These are phyloP conservation scores for Hypolimnas misippus DNA, from an alignment of 2,888 invertebrate species.

Conservation along the genomic window DNA sequence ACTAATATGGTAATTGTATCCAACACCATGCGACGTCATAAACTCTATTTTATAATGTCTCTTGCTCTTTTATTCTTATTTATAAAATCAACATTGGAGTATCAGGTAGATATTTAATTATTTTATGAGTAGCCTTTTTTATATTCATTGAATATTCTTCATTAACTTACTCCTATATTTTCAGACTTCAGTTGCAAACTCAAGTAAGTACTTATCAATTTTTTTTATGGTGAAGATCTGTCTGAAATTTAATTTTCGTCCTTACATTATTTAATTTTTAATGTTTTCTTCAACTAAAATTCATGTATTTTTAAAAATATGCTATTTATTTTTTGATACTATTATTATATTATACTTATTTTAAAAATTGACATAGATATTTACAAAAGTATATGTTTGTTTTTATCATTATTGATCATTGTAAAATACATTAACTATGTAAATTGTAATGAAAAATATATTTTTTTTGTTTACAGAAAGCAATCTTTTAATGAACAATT, in stretches of 20 bases:
- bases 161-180: slow-evolving; percentile 39
- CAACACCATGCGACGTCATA: slow-evolving; percentile 62
- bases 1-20: slow-evolving; percentile 58
- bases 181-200: slow-evolving; percentile 50
- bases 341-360: too few species aligned
- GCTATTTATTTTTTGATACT: too few species aligned
- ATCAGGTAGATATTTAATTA: slow-evolving; percentile 57
- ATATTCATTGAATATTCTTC: neutral
- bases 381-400: too few species aligned
- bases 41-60: slow-evolving; percentile 51
- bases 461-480: slow-evolving; percentile 16
- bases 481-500: neutral
- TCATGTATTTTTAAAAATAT: too few species aligned
- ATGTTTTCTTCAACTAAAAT: too few species aligned
- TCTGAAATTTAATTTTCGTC: too few species aligned
- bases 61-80: slow-evolving; percentile 52
- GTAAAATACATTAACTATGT: too few species aligned
- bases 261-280: too few species aligned
- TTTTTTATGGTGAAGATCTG: neutral
- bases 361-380: too few species aligned
- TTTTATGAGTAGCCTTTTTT: neutral
- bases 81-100: slow-evolving; percentile 50
- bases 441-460: too few species aligned
- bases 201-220: slow-evolving; percentile 34
- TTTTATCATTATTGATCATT: too few species aligned